Evolutionary conservation across 2,113 vertebrate species (phyloP), one percentile per base, ranked within the genome.

Genomic region (Nanorana parkeri): DNA sequence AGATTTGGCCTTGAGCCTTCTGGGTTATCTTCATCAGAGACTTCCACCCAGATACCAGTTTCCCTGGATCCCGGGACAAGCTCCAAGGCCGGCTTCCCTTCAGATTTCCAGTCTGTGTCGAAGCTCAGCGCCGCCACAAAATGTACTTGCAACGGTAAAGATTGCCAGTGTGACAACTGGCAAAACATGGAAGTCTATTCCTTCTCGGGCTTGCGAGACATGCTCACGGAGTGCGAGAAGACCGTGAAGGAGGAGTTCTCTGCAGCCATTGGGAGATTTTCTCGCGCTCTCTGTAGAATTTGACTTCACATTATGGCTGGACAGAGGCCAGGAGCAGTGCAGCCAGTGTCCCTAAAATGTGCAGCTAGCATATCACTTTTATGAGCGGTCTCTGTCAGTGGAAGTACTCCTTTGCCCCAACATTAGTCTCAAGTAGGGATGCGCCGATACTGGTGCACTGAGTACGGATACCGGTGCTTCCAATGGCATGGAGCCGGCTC

Each of bases 181-280:
- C 90, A 92, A 6, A 94, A 95, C 5, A 95, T 97, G 92, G 95
- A 97, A 85, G 96, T 97, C 4, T 99, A 99, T 90, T 96, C 92
- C 85, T 99, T 99, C 91, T 97, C 96, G 3, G 97, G 97, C 86
- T 92, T 98, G 65, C 95, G 98, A 81, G 89, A 86, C 17, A 91
- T 92, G 78, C 94, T 96, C 74, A 91, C 93, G 0, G 93, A 96
- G 81, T 94, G 94, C 0, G 95, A 95, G 88, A 90, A 87, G 87
- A 91, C 88, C 7, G 78, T 85, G 65, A 87, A 87, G 66, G 92
- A 91, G 84, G 93, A 93, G 78, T 85, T 87, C n/a, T 87, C 89
- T 15, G n/a, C 93, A 93, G 80, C 80, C 88, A n/a, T n/a, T n/a
- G n/a, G n/a, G n/a, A n/a, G n/a, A n/a, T n/a, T n/a, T n/a, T n/a